Percentiles rank a stretch among this genome's conserved stretches.
phyloP scores from a whole-genome alignment of 2,888 invertebrate genomes.

The Tuberolachnus salignus region DNA sequence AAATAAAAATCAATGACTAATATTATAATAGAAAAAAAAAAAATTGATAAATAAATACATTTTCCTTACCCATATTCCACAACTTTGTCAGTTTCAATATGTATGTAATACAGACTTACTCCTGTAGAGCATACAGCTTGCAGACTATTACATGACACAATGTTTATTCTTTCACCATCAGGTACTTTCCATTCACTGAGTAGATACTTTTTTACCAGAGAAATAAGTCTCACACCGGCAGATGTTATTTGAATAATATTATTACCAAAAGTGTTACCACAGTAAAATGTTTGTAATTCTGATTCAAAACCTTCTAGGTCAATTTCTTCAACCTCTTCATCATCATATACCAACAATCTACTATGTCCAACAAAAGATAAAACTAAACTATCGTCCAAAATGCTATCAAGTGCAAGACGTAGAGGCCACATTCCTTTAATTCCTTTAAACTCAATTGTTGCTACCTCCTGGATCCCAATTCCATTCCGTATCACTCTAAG shows the following conservation, averaged over 20 bases:
- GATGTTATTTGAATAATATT: conserved; percentile 83
- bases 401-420: conserved; percentile 67
- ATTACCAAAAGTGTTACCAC: conserved; percentile 85
- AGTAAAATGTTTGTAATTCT: conserved; percentile 91
- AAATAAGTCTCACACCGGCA: conserved; percentile 74
- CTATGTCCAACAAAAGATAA: conserved; percentile 97
- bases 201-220: conserved; percentile 70
- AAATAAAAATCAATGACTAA: not conserved
- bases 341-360: conserved; percentile 83
- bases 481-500: conserved; percentile 96
- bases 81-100: conserved; percentile 72
- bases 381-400: conserved; percentile 87
- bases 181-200: conserved; percentile 76
- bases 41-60: not conserved
- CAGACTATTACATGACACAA: conserved; percentile 80
- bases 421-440: conserved; percentile 99
- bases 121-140: conserved; percentile 87
- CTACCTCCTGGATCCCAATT: conserved; percentile 97
- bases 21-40: not conserved
- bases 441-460: conserved; percentile 93
- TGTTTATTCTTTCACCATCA: conserved; percentile 76
- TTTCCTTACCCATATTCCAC: conserved; percentile 67
- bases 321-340: conserved; percentile 97
- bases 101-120: conserved; percentile 81
- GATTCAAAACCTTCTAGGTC: conserved; percentile 90